Evolutionary conservation across 2,113 vertebrate species (phyloP), one percentile per base, ranked within the genome.

Genomic region (Pandion haliaetus): DNA sequence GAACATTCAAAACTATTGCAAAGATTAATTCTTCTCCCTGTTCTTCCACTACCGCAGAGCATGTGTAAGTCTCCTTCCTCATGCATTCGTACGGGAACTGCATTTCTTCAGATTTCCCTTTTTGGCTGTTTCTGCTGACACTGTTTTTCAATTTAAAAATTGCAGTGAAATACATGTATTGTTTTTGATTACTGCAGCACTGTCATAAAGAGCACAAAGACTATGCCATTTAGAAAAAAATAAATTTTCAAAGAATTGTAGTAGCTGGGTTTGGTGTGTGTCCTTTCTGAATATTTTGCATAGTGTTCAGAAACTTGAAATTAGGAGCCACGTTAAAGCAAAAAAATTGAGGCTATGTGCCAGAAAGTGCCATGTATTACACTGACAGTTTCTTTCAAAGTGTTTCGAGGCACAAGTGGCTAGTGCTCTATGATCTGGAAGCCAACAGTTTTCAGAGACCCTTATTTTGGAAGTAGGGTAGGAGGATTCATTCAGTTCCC

Each of bases 41-140:
- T 32, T 72, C 54, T 69, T 58, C 40, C 76, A 8, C 61, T 70
- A 4, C 65, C 5, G 3, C 74, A 31, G 63, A n/a, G 92, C 29
- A 2, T 4, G 8, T 69, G 73, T 31, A 28, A 55, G 42, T 6
- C 67, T 78, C 58, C 52, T 91, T 71, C 84, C 81, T 84, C 3
- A 0, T 25, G 77, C 4, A 0, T 31, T 69, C 0, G 0, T 31
- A 10, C 0, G 0, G 80, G 57, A 63, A 5, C 57, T 23, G 19
- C 31, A 2, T 66, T 88, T 81, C 85, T 62, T 20, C 82, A 45
- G 7, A 31, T 76, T 69, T 32, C 58, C 38, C 63, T 54, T 38
- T 28, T 5, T 32, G 44, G 45, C 67, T 52, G 1, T 28, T 80
- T n/a, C 59, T 91, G 83, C 62, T 29, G 32, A 54, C 8, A 0